Evolutionary conservation across 2,797 vertebrate species (phyloP), one percentile per base, ranked within the genome.

Genomic region (Anabas testudineus): DNA sequence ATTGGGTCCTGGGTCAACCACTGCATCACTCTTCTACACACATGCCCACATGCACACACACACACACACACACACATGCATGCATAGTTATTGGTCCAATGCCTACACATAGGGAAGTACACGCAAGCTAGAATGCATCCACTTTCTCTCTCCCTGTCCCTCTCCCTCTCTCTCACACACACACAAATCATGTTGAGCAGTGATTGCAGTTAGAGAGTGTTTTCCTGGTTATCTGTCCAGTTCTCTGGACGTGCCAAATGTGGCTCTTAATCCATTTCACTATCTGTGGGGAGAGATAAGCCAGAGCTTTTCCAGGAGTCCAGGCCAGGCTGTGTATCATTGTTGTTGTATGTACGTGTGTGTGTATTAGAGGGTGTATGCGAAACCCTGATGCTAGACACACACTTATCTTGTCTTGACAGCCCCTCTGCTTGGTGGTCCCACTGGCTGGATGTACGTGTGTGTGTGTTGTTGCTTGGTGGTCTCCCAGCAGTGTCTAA

Each of bases 281-380:
- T 91, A 91, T 92, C 92, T 94, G 93, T 87, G 84, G 88, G 83
- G 85, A 84, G 85, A 89, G 93, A 95, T 94, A 95, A 95, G 93
- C 85, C 82, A 75, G 79, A 87, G 87, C 88, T 90, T 89, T 90
- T 89, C 82, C 87, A 91, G 80, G 84, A 91, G 90, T 90, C 85
- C 76, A 69, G 85, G 81, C 86, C 83, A 87, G 80, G 55, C 71
- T 86, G 78, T 80, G 71, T 86, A 84, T 81, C 73, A 69, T 78
- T 90, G 76, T 83, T 77, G 66, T 66, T 78, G 53, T 67, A 46
- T 66, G 10, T 24, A 36, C 58, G 24, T 62, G 56, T 76, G 47
- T 55, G 60, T 81, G 77, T 62, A 74, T 80, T 80, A 64, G 63
- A 70, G 73, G 48, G 63, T 83, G 66, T 70, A 71, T 47, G 63